Percentiles rank a stretch among this genome's conserved stretches.
Evolutionary conservation across 2,797 vertebrate genomes (phyloP).

Genomic region (Zalophus californianus): DNA sequence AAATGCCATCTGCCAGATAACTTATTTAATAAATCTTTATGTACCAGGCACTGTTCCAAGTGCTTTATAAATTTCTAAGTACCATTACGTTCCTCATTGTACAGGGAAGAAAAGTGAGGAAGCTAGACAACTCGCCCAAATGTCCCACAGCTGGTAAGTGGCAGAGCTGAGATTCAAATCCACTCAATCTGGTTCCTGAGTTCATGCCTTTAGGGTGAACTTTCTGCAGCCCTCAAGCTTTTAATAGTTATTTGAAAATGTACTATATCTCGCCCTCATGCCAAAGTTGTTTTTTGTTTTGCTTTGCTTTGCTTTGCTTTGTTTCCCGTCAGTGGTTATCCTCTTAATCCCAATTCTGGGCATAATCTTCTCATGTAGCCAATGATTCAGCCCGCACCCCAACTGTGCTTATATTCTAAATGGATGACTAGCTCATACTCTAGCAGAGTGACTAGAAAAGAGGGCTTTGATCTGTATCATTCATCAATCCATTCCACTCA

Average conservation of each 20-base stretch:
- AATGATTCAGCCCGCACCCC: neutral
- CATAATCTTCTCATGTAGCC: neutral
- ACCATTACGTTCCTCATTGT: neutral
- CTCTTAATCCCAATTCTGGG: neutral
- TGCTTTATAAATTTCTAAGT: neutral
- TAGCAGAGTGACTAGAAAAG: neutral
- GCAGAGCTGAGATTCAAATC: neutral
- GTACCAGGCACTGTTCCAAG: neutral
- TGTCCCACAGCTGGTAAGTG: neutral
- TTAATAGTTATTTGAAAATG: slow-evolving; percentile 12
- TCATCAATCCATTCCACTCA: neutral
- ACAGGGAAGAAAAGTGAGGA: neutral
- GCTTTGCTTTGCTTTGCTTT: neutral
- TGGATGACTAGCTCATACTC: neutral
- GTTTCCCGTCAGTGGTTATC: neutral
- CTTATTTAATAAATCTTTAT: neutral
- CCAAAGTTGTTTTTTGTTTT: neutral
- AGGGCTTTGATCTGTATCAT: neutral
- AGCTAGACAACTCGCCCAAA: neutral
- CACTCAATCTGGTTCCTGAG: neutral
- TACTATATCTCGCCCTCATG: neutral
- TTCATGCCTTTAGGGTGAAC: neutral
- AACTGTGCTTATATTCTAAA: neutral
- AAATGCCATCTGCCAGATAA: neutral
- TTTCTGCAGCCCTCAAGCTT: neutral